These are phyloP conservation scores for Melitaea cinxia DNA, from an alignment of 1,140 invertebrate species.

Conservation along the genomic window DNA sequence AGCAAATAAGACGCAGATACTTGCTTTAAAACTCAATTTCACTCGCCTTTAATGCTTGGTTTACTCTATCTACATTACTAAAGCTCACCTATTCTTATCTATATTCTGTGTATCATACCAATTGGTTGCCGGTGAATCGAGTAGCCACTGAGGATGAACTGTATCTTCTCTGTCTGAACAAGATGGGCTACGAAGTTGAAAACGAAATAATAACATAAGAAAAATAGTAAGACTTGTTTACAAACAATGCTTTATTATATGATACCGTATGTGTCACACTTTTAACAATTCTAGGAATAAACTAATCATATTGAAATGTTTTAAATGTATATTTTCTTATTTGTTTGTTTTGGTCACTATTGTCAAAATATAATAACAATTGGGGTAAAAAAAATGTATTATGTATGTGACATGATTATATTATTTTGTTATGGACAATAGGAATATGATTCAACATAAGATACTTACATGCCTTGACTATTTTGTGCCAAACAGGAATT, in stretches of 20 bases:
- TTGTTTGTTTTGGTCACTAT: constrained; percentile 18
- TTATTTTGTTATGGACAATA: background rate
- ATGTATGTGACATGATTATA: background rate
- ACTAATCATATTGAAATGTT: no score
- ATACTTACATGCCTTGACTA: constrained; percentile 75
- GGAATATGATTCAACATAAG: background rate
- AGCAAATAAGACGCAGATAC: no score
- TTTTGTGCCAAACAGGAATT: constrained; percentile 78
- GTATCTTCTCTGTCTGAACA: constrained; percentile 83
- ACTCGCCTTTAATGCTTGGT: background rate
- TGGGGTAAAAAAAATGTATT: background rate
- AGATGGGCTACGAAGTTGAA: constrained; percentile 56
- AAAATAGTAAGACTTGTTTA: background rate
- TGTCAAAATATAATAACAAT: constrained; percentile 17
- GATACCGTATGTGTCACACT: no score
- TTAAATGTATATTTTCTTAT: no score
- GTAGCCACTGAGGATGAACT: constrained; percentile 85
- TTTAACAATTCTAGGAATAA: no score
- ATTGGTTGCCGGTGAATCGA: constrained; percentile 82
- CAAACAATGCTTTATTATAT: background rate
- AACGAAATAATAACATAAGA: background rate
- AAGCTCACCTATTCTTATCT: constrained; percentile 54
- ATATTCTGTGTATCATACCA: constrained; percentile 74
- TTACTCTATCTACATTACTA: constrained; percentile 1
- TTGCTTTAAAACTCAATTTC: constrained; percentile 2